Evolutionary conservation across 2,113 vertebrate genomes (phyloP), one percentile per base, ranked within the genome.

Genomic region (Mixornis gularis): DNA sequence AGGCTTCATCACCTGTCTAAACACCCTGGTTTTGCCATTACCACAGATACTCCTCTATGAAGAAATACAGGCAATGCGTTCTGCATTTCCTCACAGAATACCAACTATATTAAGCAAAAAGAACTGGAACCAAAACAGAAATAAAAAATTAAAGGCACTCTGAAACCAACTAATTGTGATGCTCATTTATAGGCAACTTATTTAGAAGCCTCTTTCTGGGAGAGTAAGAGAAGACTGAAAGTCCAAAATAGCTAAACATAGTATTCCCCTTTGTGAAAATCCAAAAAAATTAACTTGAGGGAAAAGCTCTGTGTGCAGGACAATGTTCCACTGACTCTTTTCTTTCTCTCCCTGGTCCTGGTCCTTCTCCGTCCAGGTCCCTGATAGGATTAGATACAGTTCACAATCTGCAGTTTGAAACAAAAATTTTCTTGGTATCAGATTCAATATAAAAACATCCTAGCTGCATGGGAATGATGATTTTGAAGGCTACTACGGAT

Each of bases 41-140:
- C 27, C 26, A 52, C 16, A 77, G 51, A 71, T 32, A 62, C 29
- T 82, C n/a, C 63, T 55, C 78, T 51, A 38, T 16, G 44, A 85
- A 72, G 70, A 91, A 92, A 90, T 10, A 49, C 24, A 82, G 44
- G 27, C 59, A 59, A 71, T 19, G 22, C 0, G 0, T 43, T 73
- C 76, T 38, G 22, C 64, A 73, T 85, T 95, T 95, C 52, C 68
- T 86, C 90, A 85, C 48, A 81, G 88, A 86, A 64, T 74, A 73
- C 30, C 30, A 85, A 10, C 68, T 43, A 25, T 79, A 79, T 87
- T 40, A 85, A 91, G 43, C 78, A 87, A 92, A 73, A 62, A 87
- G 30, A n/a, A 76, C 66, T 59, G 30, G 63, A 93, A 93, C 48
- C 51, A 92, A 87, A 96, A 73, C 21, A 87, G 44, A 85, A 90